A percentile compares a stretch with the other conserved stretches of the same genome.
phyloP scores from a whole-genome alignment of 2,113 vertebrate species.

The Calyptommatus sinebrachiatus region DNA sequence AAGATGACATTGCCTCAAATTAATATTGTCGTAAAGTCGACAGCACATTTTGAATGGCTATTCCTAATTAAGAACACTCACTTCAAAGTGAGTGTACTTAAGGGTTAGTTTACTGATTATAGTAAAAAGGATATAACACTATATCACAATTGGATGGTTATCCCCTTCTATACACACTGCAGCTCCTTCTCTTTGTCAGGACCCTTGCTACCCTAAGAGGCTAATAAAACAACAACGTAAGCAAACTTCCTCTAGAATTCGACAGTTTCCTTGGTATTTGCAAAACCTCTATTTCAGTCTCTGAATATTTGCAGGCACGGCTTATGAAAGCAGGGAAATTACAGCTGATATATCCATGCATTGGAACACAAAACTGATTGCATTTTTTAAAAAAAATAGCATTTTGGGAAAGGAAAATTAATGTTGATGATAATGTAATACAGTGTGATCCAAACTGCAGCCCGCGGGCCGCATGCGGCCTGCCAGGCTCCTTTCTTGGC shows the following conservation, averaged over 20 bases:
- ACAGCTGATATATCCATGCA: neutral
- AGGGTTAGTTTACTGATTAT: slow-evolving; percentile 1
- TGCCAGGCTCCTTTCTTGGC: no score
- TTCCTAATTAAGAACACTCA: neutral
- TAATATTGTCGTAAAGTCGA: neutral
- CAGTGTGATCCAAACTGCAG: no score
- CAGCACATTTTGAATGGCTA: neutral
- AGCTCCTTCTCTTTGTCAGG: neutral
- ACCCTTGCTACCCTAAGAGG: neutral
- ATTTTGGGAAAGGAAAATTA: neutral
- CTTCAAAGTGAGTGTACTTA: slow-evolving; percentile 25
- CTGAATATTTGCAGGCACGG: neutral
- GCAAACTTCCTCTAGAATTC: neutral
- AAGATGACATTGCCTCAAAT: neutral
- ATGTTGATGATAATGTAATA: neutral
- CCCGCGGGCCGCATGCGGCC: no score
- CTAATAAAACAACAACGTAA: neutral
- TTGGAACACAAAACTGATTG: accelerated
- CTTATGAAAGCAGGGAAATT: neutral
- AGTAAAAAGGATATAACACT: slow-evolving; percentile 18
- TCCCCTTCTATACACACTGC: neutral
- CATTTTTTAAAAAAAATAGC: neutral
- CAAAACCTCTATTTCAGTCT: neutral
- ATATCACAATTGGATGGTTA: neutral
- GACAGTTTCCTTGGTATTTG: neutral